phyloP scores from a whole-genome alignment of 2,113 vertebrate species.

The Litocranius walleri region DNA sequence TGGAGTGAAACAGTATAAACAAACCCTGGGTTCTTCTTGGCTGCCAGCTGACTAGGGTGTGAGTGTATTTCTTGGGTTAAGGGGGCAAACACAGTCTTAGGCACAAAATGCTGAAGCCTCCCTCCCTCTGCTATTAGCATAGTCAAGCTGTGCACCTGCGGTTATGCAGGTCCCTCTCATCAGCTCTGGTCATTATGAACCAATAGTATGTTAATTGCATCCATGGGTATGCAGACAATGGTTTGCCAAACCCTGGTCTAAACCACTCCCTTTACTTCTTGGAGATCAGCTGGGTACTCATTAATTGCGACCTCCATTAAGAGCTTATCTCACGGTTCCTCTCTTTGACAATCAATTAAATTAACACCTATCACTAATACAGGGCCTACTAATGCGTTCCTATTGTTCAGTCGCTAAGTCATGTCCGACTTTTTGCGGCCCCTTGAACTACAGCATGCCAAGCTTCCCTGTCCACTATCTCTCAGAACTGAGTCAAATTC shows the following conservation, averaged over 20 bases:
- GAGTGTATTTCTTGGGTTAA: not conserved
- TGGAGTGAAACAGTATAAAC: not conserved
- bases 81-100: not conserved
- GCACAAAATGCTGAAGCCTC: not conserved
- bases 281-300: not conserved
- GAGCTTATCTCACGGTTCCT: not conserved
- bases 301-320: not conserved
- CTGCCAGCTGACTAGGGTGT: not conserved
- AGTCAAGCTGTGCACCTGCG: not conserved
- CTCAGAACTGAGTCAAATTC: not conserved
- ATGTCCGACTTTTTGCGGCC: rapidly evolving
- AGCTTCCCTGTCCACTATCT: not conserved
- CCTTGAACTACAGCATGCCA: not conserved
- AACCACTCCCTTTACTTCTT: not conserved
- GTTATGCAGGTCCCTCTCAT: not conserved
- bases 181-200: not conserved
- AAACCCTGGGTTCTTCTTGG: not conserved
- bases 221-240: not conserved
- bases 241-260: not conserved
- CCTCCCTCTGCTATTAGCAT: not conserved
- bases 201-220: not conserved
- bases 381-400: not conserved
- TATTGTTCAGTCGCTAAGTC: not conserved
- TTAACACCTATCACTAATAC: not conserved
- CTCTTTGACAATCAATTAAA: not conserved